Evolutionary conservation across 2,113 vertebrate genomes (phyloP).

Genomic region (Bujurquina vittata): DNA sequence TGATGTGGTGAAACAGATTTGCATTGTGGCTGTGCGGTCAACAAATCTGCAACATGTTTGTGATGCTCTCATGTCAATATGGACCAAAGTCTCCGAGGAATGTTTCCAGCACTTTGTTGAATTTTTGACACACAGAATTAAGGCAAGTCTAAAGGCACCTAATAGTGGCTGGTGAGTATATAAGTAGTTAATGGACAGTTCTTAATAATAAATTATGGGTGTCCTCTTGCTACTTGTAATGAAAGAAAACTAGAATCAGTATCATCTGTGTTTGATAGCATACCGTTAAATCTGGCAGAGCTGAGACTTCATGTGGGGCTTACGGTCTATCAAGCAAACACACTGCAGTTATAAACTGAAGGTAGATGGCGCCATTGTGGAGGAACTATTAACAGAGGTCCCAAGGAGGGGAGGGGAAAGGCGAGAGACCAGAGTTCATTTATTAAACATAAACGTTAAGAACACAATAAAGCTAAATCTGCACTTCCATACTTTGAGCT

Average conservation of each 20-base stretch:
- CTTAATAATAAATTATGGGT: not conserved
- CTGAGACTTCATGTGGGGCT: not conserved
- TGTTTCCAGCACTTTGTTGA: not conserved
- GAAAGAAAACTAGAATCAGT: not conserved
- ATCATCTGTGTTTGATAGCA: not conserved
- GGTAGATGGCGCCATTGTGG: slow-evolving; percentile 30
- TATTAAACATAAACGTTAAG: slow-evolving; percentile 59
- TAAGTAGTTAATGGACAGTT: not conserved
- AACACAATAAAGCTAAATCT: slow-evolving; percentile 28
- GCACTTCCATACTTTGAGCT: slow-evolving; percentile 8
- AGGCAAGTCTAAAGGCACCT: not conserved
- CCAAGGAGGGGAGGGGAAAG: not conserved
- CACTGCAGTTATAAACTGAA: not conserved
- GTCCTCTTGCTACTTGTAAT: not conserved
- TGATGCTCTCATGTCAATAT: not conserved
- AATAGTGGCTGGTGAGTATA: not conserved
- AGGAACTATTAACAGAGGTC: not conserved
- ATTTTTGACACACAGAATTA: not conserved
- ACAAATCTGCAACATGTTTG: not conserved
- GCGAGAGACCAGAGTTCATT: slow-evolving; percentile 24
- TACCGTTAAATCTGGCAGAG: not conserved
- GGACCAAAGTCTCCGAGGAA: not conserved
- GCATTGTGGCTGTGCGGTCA: not conserved
- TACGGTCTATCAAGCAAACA: not conserved
- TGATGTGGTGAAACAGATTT: not conserved